phyloP scores from a whole-genome alignment of 2,113 vertebrate species.

The Hassar affinis region DNA sequence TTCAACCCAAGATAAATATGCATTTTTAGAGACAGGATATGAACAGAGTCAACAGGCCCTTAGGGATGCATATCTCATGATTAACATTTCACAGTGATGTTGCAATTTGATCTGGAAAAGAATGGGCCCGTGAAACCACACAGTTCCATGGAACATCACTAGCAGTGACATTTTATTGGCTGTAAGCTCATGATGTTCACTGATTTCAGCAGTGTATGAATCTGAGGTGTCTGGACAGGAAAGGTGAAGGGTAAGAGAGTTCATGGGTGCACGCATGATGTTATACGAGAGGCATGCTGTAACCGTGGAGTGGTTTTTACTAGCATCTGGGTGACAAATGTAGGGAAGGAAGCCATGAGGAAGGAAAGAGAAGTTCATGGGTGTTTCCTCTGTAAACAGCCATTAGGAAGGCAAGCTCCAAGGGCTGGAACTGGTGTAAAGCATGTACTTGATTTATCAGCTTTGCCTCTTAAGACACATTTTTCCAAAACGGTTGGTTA shows the following conservation, averaged over 20 bases:
- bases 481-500: too few relatives aligned
- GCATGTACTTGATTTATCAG: neutral
- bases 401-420: neutral
- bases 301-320: slow-evolving; percentile 22
- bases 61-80: slow-evolving; percentile 6
- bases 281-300: slow-evolving; percentile 16
- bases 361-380: slow-evolving; percentile 36
- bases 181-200: neutral
- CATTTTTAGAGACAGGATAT: neutral
- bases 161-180: slow-evolving; percentile 26
- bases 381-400: slow-evolving; percentile 31
- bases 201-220: slow-evolving; percentile 32
- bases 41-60: slow-evolving; percentile 14
- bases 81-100: slow-evolving; percentile 26
- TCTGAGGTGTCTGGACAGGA: slow-evolving; percentile 22
- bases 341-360: slow-evolving; percentile 26
- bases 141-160: slow-evolving; percentile 15
- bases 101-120: slow-evolving; percentile 30
- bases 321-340: slow-evolving; percentile 44
- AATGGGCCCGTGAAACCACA: slow-evolving; percentile 16
- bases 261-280: slow-evolving; percentile 16
- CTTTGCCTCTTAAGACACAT: neutral
- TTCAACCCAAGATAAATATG: neutral
- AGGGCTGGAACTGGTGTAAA: neutral
- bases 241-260: slow-evolving; percentile 17